A percentile compares a stretch with the other conserved stretches of the same genome.
Evolutionary conservation across 1,140 invertebrate species (phyloP).

Genomic region (Leucophenga varia): DNA sequence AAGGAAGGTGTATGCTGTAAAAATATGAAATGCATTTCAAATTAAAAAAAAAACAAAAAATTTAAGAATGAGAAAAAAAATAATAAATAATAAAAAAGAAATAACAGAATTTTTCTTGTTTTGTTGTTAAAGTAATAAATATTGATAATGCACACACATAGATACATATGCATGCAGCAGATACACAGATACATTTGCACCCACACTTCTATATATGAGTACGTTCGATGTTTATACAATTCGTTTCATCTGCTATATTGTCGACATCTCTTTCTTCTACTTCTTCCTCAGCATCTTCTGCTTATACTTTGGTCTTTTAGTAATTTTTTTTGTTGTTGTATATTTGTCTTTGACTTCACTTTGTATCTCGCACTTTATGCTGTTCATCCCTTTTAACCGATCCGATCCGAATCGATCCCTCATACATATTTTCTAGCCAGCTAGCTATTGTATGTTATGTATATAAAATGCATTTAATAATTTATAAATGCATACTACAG

Average conservation of each 20-base stretch:
- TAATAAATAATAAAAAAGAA: conserved; percentile 1
- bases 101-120: conserved; percentile 17
- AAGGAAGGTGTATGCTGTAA: no score
- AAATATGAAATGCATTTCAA: no score
- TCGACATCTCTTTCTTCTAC: conserved; percentile 38
- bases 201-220: conserved; percentile 11
- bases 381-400: no score
- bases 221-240: conserved; percentile 4
- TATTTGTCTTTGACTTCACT: no score
- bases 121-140: conserved; percentile 43
- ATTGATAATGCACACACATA: conserved; percentile 35
- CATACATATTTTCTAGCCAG: no score
- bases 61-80: conserved; percentile 18
- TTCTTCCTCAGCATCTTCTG: conserved; percentile 1
- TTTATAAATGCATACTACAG: conserved; percentile 54
- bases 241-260: conserved; percentile 38
- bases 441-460: background rate
- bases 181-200: conserved; percentile 7
- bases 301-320: no score
- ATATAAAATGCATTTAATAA: conserved; percentile 51
- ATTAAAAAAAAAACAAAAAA: conserved; percentile 36
- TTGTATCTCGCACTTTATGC: no score
- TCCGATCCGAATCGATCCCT: no score
- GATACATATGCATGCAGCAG: conserved; percentile 4
- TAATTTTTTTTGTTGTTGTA: no score